Evolutionary conservation across 1,140 invertebrate species (phyloP).

Genomic region (Copidosoma floridanum): DNA sequence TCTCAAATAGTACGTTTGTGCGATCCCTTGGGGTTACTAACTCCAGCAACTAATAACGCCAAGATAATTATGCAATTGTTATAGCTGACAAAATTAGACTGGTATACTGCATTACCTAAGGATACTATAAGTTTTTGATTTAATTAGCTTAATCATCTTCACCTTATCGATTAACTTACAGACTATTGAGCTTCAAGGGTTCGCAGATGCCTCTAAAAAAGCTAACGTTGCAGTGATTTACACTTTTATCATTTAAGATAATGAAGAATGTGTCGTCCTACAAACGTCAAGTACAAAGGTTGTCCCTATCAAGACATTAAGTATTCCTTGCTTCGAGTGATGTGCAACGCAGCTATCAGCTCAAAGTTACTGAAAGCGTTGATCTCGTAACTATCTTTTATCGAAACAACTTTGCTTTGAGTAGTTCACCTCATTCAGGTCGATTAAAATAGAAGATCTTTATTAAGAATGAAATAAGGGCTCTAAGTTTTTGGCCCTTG

Average conservation of each 20-base stretch:
- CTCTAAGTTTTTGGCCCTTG: too few relatives aligned
- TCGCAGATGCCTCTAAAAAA: not conserved
- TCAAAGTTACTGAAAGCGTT: too few relatives aligned
- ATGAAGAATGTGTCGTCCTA: not conserved
- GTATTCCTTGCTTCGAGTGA: not conserved
- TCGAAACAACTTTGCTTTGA: too few relatives aligned
- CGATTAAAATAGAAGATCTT: too few relatives aligned
- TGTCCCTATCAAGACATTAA: not conserved
- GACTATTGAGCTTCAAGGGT: not conserved
- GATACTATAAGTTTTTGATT: not conserved
- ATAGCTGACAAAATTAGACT: not conserved
- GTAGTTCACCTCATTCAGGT: too few relatives aligned
- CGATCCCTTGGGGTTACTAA: not conserved
- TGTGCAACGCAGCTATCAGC: not conserved
- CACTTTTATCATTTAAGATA: not conserved
- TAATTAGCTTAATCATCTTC: not conserved
- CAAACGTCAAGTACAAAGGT: not conserved
- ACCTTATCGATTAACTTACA: not conserved
- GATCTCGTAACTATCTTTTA: too few relatives aligned
- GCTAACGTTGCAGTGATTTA: not conserved
- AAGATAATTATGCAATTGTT: conserved; percentile 2
- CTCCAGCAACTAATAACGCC: not conserved
- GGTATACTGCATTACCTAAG: not conserved
- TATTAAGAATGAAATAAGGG: too few relatives aligned
- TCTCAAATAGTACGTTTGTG: not conserved